Conservation (phyloP, 2,888 invertebrate species). For the Eulithis prunata region DNA sequence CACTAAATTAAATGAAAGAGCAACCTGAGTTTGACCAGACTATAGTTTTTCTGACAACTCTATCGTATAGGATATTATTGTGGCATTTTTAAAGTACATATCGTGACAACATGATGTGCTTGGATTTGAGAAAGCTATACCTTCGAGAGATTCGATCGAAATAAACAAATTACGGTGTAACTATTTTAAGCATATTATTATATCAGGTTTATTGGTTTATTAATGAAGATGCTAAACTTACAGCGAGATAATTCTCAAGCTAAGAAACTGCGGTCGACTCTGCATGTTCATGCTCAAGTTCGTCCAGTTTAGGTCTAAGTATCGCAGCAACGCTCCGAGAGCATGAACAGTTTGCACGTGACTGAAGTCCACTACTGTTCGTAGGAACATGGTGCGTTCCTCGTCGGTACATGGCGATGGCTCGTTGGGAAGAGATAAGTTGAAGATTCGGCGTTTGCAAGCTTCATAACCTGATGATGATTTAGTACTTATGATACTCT, state of each 20-base stretch:
- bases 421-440: slow-evolving; percentile 81
- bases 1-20: slow-evolving; percentile 66
- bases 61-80: too few species aligned
- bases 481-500: not conserved
- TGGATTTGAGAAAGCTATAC: too few species aligned
- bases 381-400: slow-evolving; percentile 84
- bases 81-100: too few species aligned
- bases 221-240: slow-evolving; percentile 70
- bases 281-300: slow-evolving; percentile 76
- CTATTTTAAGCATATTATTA: too few species aligned
- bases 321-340: slow-evolving; percentile 88
- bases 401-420: slow-evolving; percentile 78
- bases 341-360: slow-evolving; percentile 87
- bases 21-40: not conserved
- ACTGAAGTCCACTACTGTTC: slow-evolving; percentile 86
- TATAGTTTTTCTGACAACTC: not conserved
- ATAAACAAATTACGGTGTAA: too few species aligned
- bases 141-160: too few species aligned
- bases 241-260: slow-evolving; percentile 85
- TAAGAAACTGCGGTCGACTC: slow-evolving; percentile 77
- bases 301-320: slow-evolving; percentile 87
- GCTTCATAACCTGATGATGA: slow-evolving; percentile 77
- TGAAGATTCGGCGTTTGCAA: slow-evolving; percentile 82
- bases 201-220: too few species aligned
- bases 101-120: too few species aligned